Conservation (phyloP, 1,140 invertebrate species). For the Zaprionus lachaisei region DNA sequence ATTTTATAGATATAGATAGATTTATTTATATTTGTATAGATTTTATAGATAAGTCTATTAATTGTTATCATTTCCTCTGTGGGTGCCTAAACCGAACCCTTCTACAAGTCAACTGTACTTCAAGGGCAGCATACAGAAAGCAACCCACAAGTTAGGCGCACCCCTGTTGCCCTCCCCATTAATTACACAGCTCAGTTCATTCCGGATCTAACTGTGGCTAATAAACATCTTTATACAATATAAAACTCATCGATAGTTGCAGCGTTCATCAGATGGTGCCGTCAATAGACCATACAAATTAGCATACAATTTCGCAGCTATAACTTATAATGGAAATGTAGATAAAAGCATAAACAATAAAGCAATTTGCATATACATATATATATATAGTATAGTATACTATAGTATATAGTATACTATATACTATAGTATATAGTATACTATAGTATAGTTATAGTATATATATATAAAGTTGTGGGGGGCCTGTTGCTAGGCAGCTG, state of each 20-base stretch:
- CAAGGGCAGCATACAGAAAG: background rate
- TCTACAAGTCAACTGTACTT: background rate
- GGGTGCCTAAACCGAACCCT: background rate
- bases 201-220: constrained; percentile 58
- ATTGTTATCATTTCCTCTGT: too few relatives aligned
- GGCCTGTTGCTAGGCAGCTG: constrained; percentile 39
- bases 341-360: constrained; percentile 64
- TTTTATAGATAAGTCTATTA: too few relatives aligned
- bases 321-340: constrained; percentile 30
- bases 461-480: constrained; percentile 15
- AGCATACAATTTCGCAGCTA: constrained; percentile 61
- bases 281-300: constrained; percentile 63
- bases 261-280: constrained; percentile 21
- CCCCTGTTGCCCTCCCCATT: background rate
- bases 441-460: too few relatives aligned
- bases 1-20: too few relatives aligned
- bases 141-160: background rate
- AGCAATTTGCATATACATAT: constrained; percentile 58
- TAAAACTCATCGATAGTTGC: constrained; percentile 31
- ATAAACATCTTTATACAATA: constrained; percentile 36
- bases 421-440: too few relatives aligned
- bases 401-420: too few relatives aligned
- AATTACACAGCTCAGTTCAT: constrained; percentile 17
- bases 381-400: too few relatives aligned
- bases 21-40: too few relatives aligned